Base-by-base conservation (phyloP, 2,113 vertebrate species). In the Cephalopterus ornatus region DNA sequence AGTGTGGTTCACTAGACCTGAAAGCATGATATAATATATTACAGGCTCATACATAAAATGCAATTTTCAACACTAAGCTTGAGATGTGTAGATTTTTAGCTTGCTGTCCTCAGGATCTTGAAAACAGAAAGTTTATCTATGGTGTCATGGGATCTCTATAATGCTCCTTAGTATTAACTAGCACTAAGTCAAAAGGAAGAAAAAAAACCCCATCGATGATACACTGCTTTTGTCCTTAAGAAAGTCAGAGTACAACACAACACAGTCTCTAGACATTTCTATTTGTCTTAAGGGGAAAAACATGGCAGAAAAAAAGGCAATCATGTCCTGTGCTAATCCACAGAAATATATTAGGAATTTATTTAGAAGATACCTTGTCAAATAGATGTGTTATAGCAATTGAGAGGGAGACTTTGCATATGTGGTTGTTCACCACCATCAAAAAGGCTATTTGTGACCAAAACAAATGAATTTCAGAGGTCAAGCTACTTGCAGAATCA, bases 341-440 rank as follows among this genome's bases (percentile, higher is more conserved):
- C 3, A 77, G 23, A 89, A 89, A 50, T 19, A 8, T 8, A 24
- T 39, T 35, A 61, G n/a, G 44, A 85, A 85, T 55, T 52, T 68
- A 30, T 58, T 79, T 47, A 24, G 62, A 76, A 46, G 9, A 24
- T 56, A 27, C 42, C 27, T 80, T 71, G 35, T 8, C 30, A 75
- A 94, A 63, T 76, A 86, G 30, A 14, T 37, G 4, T 26, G 13
- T 53, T 61, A 49, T 9, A 68, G 27, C 32, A 39, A 11, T 3
- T 55, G 32, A 81, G 21, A 67, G 15, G n/a, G 13, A 44, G 24
- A 42, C 13, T 71, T 66, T 12, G 9, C 6, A 23, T 35, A 52
- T 3, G 1, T 8, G 12, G 6, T 14, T 56, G 14, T 30, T 85
- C 1, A 0, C 33, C 14, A 44, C 21, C 17, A 17, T n/a, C 33